phyloP scores from a whole-genome alignment of 2,113 vertebrate genomes.

The Galbula dea region DNA sequence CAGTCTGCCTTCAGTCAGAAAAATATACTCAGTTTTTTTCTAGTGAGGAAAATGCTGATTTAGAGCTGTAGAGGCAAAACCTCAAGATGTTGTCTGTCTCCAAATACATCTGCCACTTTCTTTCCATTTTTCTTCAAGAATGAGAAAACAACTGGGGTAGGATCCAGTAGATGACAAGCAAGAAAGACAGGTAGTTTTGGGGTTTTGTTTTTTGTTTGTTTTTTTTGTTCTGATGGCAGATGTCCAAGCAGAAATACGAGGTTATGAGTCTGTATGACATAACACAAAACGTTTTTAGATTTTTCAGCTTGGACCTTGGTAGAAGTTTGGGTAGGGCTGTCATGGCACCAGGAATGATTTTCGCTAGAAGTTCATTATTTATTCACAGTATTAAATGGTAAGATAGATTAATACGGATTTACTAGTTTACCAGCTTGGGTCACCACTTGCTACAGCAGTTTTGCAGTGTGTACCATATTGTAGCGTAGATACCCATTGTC shows the following conservation, averaged over 20 bases:
- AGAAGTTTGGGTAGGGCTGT: not conserved
- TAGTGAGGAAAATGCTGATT: not conserved
- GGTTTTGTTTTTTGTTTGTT: not conserved
- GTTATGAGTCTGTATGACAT: not conserved
- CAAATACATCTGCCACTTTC: not conserved
- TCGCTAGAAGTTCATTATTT: not conserved
- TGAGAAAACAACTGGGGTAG: not conserved
- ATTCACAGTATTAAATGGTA: not conserved
- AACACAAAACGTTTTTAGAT: not conserved
- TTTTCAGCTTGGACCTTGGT: not conserved
- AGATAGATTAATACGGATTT: not conserved
- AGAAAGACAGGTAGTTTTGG: not conserved
- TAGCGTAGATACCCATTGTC: not conserved
- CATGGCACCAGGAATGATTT: not conserved
- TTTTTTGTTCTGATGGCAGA: not conserved
- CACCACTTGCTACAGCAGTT: not conserved
- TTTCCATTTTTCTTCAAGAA: not conserved
- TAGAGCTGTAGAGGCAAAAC: not conserved
- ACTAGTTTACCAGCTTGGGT: not conserved
- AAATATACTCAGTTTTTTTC: not conserved
- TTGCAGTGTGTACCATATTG: not conserved
- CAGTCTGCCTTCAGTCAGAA: not conserved
- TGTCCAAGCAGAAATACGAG: not conserved
- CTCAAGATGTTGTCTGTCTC: not conserved
- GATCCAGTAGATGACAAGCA: not conserved